Percentiles rank a stretch among this genome's conserved stretches.
phyloP scores from a whole-genome alignment of 2,888 invertebrate species.

The Yponomeuta evonymella region DNA sequence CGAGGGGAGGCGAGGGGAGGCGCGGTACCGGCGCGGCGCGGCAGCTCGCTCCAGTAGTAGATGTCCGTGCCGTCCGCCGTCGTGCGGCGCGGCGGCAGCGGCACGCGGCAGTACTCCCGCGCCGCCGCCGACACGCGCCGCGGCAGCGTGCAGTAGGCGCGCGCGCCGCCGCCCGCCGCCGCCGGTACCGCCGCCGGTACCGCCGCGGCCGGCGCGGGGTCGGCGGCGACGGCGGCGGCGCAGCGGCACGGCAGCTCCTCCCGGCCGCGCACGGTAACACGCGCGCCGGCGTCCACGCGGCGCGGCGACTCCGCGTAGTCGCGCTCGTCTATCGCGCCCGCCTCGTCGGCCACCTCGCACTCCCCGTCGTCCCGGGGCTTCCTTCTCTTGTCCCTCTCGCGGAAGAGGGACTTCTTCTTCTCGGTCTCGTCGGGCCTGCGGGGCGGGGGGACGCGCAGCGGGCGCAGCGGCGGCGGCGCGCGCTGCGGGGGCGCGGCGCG shows the following conservation, averaged over 20 bases:
- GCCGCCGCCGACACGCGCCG: slow-evolving; percentile 73
- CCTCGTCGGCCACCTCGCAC: slow-evolving; percentile 76
- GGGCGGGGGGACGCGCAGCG: slow-evolving; percentile 20
- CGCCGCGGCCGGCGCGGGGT: slow-evolving; percentile 18
- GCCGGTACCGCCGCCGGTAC: slow-evolving; percentile 38
- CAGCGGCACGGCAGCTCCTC: slow-evolving; percentile 80
- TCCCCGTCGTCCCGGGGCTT: slow-evolving; percentile 39
- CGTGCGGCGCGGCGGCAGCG: slow-evolving; percentile 81
- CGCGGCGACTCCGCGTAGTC: slow-evolving; percentile 24
- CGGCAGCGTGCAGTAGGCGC: slow-evolving; percentile 51
- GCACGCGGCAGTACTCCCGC: slow-evolving; percentile 43
- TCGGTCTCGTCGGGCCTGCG: not conserved
- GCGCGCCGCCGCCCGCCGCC: slow-evolving; percentile 46
- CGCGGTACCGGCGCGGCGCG: slow-evolving; percentile 66
- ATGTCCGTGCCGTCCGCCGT: slow-evolving; percentile 90
- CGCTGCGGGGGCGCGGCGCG: slow-evolving; percentile 24
- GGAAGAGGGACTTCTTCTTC: slow-evolving; percentile 17
- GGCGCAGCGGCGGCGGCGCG: slow-evolving; percentile 32
- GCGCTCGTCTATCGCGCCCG: slow-evolving; percentile 51
- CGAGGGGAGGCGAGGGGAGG: no score
- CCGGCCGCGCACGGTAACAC: slow-evolving; percentile 75
- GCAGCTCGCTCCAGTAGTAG: slow-evolving; percentile 91
- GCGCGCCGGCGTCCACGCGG: slow-evolving; percentile 29
- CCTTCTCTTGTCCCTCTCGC: not conserved
- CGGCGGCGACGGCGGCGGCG: slow-evolving; percentile 25